A percentile compares a stretch with the other conserved stretches of the same genome.
Conservation (phyloP, 2,888 invertebrate genomes). For the Odontothrips loti region DNA sequence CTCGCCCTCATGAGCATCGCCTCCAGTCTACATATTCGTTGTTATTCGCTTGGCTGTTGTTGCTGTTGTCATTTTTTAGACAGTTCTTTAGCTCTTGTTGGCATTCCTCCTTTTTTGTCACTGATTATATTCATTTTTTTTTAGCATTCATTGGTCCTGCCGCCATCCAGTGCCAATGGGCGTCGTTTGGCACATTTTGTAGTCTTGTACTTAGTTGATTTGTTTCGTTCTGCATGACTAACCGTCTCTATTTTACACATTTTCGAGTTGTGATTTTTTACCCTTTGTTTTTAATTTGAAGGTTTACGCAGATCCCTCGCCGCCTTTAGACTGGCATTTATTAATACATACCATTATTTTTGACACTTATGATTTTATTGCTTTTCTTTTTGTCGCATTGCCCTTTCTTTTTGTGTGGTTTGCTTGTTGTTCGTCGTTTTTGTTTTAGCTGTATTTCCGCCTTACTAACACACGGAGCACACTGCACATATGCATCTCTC, state of each 20-base stretch:
- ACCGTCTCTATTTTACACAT: background rate
- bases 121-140: background rate
- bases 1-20: background rate
- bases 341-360: background rate
- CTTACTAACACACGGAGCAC: background rate
- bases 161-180: background rate
- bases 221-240: background rate
- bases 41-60: background rate
- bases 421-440: background rate
- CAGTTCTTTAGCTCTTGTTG: background rate
- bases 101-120: background rate
- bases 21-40: background rate
- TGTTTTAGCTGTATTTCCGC: background rate
- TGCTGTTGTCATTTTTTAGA: background rate
- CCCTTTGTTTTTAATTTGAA: too few relatives aligned
- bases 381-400: background rate
- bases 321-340: too few relatives aligned
- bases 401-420: background rate
- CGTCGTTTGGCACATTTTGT: background rate
- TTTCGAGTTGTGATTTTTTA: background rate
- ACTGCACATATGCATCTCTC: background rate
- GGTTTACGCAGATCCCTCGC: too few relatives aligned
- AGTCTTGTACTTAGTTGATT: background rate
- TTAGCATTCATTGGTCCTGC: background rate
- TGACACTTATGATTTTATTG: background rate